Evolutionary conservation across 2,797 vertebrate genomes (phyloP), one percentile per base, ranked within the genome.

Genomic region (Cuculus canorus): DNA sequence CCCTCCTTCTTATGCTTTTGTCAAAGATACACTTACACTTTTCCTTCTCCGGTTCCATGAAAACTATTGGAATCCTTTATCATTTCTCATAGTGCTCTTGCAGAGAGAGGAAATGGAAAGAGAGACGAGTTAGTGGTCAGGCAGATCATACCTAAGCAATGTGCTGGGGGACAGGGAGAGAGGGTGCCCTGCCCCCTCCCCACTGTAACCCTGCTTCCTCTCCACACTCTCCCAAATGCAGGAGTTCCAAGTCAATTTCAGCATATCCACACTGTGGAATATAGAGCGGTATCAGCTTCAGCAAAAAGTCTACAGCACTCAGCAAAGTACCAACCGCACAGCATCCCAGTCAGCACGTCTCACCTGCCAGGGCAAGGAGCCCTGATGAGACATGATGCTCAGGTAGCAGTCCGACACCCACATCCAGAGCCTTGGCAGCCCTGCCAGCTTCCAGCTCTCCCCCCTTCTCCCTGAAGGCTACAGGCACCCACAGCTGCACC

Each of bases 111-210:
- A 63, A 24, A 30, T 13, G 50, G 25, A 48, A n/a, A 12, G 28
- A 23, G 32, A 41, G 1, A 1, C 0, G 0, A 60, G 24, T 25
- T n/a, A 56, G 32, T 2, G 32, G 10, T 35, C 30, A 27, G 21
- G 15, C 3, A 25, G 14, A n/a, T 3, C 1, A 0, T 65, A 41
- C 25, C 54, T 21, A 64, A 57, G 50, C 0, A 0, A 45, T 6
- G 19, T 13, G 25, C 54, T 66, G 43, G 24, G 43, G 18, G 35
- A 24, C 28, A 15, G 41, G 12, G 52, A 7, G 4, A 30, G 16
- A 56, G 10, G 82, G 15, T n/a, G 52, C 4, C 41, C 10, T 57
- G 65, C 21, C 24, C 59, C 50, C 52, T 72, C 30, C 11, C 33
- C 30, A 4, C 41, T 16, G 15, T 3, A 30, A 61, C 5, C 5